phyloP scores from a whole-genome alignment of 2,888 invertebrate genomes.

The Bombyx huttoni region DNA sequence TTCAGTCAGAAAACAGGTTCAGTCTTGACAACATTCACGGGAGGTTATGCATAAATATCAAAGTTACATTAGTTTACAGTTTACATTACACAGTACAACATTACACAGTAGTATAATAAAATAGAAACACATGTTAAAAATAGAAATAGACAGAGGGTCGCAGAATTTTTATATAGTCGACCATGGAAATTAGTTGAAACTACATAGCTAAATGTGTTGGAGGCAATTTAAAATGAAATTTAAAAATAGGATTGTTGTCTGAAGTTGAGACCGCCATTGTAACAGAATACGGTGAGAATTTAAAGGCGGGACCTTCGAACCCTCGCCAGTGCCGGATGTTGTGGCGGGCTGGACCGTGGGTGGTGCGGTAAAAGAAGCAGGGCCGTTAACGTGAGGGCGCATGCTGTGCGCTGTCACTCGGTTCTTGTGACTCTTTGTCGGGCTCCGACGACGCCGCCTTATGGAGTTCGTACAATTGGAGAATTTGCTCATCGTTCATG shows the following conservation, averaged over 20 bases:
- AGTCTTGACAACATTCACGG: not conserved
- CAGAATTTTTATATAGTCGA: too few relatives aligned
- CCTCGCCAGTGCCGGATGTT: not conserved
- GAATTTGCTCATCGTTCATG: conserved; percentile 86
- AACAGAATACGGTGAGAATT: too few relatives aligned
- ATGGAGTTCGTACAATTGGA: conserved; percentile 88
- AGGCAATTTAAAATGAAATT: too few relatives aligned
- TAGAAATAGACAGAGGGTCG: too few relatives aligned
- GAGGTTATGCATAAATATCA: not conserved
- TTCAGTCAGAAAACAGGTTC: not conserved
- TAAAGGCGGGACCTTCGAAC: too few relatives aligned
- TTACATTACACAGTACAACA: not conserved
- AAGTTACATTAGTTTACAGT: conserved; percentile 5
- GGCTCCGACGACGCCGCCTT: conserved; percentile 63
- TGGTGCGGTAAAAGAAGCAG: not conserved
- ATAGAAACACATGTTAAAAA: not conserved
- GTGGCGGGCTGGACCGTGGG: not conserved
- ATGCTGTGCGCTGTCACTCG: not conserved
- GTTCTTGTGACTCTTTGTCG: not conserved
- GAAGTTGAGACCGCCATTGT: too few relatives aligned
- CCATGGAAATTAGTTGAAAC: too few relatives aligned
- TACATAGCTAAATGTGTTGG: too few relatives aligned
- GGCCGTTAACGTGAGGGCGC: not conserved
- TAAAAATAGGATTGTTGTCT: too few relatives aligned
- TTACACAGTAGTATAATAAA: not conserved